phyloP scores from a whole-genome alignment of 2,113 vertebrate genomes.

The Macquaria ambigua region DNA sequence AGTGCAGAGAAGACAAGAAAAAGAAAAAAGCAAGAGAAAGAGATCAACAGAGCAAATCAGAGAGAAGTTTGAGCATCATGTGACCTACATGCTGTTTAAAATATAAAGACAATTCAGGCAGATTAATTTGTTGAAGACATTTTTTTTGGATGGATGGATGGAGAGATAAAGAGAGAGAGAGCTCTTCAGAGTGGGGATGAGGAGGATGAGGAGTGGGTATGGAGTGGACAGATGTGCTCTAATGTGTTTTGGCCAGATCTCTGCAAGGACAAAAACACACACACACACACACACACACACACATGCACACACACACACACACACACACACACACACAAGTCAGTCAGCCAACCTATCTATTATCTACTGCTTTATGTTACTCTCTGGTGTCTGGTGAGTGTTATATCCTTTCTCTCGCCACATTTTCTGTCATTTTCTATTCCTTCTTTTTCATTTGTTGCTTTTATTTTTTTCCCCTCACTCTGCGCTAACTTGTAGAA shows the following conservation, averaged over 20 bases:
- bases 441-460: neutral
- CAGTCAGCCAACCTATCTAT: constrained; percentile 50
- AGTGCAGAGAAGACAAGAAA: neutral
- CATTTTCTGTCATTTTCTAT: neutral
- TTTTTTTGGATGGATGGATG: constrained; percentile 27
- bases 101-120: constrained; percentile 25
- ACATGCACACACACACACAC: constrained; percentile 26
- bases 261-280: constrained; percentile 68
- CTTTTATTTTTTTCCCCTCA: neutral
- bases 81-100: constrained; percentile 11
- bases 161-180: constrained; percentile 44
- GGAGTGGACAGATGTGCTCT: constrained; percentile 81
- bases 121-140: constrained; percentile 51
- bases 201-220: constrained; percentile 71
- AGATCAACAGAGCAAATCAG: neutral
- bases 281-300: constrained; percentile 34
- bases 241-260: constrained; percentile 80
- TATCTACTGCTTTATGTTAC: constrained; percentile 46
- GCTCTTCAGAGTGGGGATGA: constrained; percentile 72
- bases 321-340: constrained; percentile 21
- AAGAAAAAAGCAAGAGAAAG: neutral
- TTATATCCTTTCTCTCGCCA: neutral
- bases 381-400: neutral
- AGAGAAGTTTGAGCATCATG: neutral
- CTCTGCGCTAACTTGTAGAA: neutral